Conservation (phyloP, 1,140 invertebrate species). For the Myzus persicae region DNA sequence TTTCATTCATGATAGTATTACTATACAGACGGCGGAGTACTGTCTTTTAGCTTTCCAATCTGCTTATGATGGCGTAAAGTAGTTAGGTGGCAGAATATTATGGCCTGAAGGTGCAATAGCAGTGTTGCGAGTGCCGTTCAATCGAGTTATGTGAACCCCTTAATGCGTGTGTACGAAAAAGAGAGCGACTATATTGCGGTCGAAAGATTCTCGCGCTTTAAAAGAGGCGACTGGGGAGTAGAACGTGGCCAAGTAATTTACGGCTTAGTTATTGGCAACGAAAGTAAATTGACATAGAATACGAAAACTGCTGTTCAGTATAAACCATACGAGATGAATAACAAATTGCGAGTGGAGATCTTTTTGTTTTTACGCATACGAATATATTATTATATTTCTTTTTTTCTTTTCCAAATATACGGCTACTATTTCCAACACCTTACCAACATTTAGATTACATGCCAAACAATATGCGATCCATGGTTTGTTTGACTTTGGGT, state of each 20-base stretch:
- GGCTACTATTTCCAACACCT: neutral
- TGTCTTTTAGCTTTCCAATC: constrained; percentile 10
- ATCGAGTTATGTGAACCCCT: neutral
- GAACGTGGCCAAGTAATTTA: constrained; percentile 18
- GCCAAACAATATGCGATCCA: neutral
- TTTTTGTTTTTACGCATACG: neutral
- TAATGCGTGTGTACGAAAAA: neutral
- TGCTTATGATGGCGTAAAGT: neutral
- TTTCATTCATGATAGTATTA: neutral
- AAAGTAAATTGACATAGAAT: constrained; percentile 33
- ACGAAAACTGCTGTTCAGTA: neutral
- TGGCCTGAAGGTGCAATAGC: neutral
- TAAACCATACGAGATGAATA: constrained; percentile 3
- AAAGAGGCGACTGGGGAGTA: neutral
- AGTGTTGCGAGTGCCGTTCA: neutral
- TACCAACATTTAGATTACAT: neutral
- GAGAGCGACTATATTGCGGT: neutral
- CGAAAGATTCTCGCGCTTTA: neutral
- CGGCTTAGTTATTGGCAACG: constrained; percentile 16
- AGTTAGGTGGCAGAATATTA: constrained; percentile 20
- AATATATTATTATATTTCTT: neutral
- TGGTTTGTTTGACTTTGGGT: neutral
- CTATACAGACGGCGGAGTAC: neutral
- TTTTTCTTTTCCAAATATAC: neutral
- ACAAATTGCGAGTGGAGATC: neutral